These are phyloP conservation scores for Scolopax rusticola DNA, from an alignment of 2,797 vertebrate genomes.

Conservation along the genomic window DNA sequence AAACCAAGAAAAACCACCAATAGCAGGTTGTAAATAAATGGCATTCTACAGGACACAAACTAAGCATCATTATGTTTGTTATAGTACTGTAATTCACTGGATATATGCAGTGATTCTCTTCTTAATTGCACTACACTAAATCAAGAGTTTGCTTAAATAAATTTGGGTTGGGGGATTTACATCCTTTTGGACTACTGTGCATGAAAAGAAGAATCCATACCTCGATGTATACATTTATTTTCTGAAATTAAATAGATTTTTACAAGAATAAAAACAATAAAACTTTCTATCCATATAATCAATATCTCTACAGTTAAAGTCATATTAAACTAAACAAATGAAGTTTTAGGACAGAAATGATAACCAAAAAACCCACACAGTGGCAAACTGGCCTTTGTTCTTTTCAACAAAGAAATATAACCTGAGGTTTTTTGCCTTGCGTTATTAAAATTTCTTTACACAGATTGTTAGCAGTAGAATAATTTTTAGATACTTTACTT, in stretches of 20 bases:
- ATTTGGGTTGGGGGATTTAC: background rate
- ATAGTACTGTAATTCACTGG: background rate
- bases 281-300: background rate
- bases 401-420: background rate
- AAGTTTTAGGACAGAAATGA: background rate
- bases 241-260: conserved; percentile 22
- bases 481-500: background rate
- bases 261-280: background rate
- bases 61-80: background rate
- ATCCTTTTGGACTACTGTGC: background rate
- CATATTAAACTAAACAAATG: conserved; percentile 34
- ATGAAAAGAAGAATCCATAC: background rate
- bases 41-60: background rate
- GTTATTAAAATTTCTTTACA: background rate
- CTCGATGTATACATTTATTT: background rate
- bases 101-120: background rate
- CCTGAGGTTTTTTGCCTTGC: background rate
- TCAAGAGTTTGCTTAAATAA: conserved; percentile 6
- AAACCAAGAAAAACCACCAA: background rate
- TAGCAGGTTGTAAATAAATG: background rate
- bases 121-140: background rate
- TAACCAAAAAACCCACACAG: fast-evolving
- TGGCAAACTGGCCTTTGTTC: background rate
- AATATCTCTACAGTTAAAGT: conserved; percentile 1
- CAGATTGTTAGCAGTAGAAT: background rate